Base-by-base conservation (phyloP, 2,797 vertebrate species). In the Balearica regulorum region DNA sequence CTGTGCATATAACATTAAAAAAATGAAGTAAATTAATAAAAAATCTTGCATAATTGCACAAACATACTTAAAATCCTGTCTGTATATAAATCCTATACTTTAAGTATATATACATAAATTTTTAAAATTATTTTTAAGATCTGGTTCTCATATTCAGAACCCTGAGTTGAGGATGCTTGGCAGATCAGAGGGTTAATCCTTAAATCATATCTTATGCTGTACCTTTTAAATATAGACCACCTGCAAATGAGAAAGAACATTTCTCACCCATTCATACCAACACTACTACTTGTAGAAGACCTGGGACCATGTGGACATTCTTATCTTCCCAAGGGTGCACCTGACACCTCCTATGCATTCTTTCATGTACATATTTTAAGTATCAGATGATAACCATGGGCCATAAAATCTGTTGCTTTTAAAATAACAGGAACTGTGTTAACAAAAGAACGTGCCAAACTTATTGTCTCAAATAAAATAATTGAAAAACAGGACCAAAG, bases 391-490 rank as follows among this genome's bases (percentile, higher is more conserved):
- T 94, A 89, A 71, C 43, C 41, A 16, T 26, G 37, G 37, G n/a
- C 77, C 64, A 43, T 73, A 53, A 84, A 92, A 90, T 89, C 86
- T 83, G 77, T 87, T 90, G 55, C 90, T 92, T 92, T 95, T 84
- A 85, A 95, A 96, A 96, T 93, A 93, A 85, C 93, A 97, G 93
- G 95, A 97, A 96, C 78, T 95, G 48, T 85, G 87, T 80, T 94
- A 96, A 96, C 94, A 96, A 96, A 95, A 91, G 93, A 87, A 84
- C 92, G 77, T 86, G 55, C 61, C 83, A 89, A 95, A 97, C 58
- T 49, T 93, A 97, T 96, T 96, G 94, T 95, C 64, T 94, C 29
- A 82, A 58, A 94, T 96, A 93, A 96, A 94, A 93, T 92, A 96
- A 95, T 97, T 94, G 89, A 83, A 94, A 94, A 91, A 93, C 76